These are phyloP conservation scores for Seriola quinqueradiata DNA, from an alignment of 2,113 vertebrate genomes.

Conservation along the genomic window DNA sequence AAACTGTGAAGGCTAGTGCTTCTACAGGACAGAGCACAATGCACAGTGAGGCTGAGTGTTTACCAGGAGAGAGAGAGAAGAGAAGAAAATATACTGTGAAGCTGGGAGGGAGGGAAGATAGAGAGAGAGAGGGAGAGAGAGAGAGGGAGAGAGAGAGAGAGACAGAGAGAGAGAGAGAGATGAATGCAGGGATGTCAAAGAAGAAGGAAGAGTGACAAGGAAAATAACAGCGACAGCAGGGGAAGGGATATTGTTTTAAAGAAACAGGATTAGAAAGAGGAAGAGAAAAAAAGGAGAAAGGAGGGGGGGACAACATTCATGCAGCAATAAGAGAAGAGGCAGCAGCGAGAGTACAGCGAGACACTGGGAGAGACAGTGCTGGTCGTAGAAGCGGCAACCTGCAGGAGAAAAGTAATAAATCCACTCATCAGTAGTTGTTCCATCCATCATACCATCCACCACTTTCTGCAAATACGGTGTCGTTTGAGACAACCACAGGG, in stretches of 20 bases:
- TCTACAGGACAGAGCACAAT: slow-evolving; percentile 57
- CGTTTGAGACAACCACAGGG: slow-evolving; percentile 63
- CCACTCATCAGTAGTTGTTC: slow-evolving; percentile 34
- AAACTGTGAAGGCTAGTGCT: slow-evolving; percentile 64
- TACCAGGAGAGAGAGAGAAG: not conserved
- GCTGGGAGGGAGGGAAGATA: not conserved
- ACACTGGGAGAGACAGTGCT: slow-evolving; percentile 47
- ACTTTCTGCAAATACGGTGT: slow-evolving; percentile 66
- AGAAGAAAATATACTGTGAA: slow-evolving; percentile 21
- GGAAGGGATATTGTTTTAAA: not conserved
- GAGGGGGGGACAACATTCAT: slow-evolving; percentile 6
- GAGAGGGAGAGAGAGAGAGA: not conserved
- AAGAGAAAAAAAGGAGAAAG: slow-evolving; percentile 1
- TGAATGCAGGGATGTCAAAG: not conserved
- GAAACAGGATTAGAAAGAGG: slow-evolving; percentile 20
- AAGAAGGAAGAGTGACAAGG: slow-evolving; percentile 2
- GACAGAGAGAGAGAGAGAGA: not conserved
- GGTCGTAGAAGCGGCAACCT: slow-evolving; percentile 63
- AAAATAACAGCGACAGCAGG: not conserved
- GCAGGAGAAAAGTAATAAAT: slow-evolving; percentile 60
- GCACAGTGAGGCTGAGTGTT: not conserved
- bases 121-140: not conserved
- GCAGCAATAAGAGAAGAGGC: slow-evolving; percentile 64
- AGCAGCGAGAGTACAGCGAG: not conserved
- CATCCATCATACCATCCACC: slow-evolving; percentile 11